Conservation (phyloP, 1,140 invertebrate species). For the Latrodectus geometricus region DNA sequence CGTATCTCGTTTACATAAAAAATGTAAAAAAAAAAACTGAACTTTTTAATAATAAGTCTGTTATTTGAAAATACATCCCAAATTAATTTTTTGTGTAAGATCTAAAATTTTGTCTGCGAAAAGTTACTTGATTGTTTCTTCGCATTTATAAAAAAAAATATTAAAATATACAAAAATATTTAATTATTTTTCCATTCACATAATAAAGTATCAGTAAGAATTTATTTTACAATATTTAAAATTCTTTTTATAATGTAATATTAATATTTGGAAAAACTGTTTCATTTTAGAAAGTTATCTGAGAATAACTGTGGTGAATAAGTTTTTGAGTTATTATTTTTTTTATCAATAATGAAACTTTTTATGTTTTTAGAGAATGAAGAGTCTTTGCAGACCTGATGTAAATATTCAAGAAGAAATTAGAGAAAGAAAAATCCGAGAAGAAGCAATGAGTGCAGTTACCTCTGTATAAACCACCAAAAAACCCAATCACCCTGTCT, state of each 20-base stretch:
- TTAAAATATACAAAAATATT: too few species aligned
- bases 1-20: too few species aligned
- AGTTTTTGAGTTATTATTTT: background rate
- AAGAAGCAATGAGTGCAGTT: constrained; percentile 56
- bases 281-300: background rate
- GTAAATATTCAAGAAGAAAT: constrained; percentile 65
- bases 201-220: background rate
- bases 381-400: constrained; percentile 66
- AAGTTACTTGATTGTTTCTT: too few species aligned
- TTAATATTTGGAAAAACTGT: background rate
- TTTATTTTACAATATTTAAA: background rate
- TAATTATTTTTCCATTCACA: background rate
- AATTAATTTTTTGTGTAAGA: too few species aligned
- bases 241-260: background rate
- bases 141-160: too few species aligned
- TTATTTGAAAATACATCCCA: too few species aligned
- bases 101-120: too few species aligned
- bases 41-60: too few species aligned
- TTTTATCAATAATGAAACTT: background rate
- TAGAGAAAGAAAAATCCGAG: constrained; percentile 48
- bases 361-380: constrained; percentile 51
- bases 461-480: constrained; percentile 58
- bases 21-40: too few species aligned
- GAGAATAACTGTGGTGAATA: background rate
- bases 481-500: too few species aligned